These are phyloP conservation scores for Drosophila ambigua DNA, from an alignment of 1,140 invertebrate genomes.

Conservation along the genomic window DNA sequence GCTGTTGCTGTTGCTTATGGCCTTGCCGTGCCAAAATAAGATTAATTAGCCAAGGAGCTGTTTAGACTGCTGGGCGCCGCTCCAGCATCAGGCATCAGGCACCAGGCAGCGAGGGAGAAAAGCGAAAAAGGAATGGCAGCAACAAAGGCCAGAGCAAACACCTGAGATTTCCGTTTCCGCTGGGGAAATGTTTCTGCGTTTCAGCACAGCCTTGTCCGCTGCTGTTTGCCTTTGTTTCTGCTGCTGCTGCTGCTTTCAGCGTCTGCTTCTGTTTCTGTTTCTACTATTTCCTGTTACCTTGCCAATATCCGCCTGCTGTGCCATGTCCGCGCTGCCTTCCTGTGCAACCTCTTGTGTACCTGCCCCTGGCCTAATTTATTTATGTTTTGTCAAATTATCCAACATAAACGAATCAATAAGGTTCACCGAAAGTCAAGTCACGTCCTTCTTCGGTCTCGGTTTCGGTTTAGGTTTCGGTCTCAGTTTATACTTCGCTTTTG, in stretches of 20 bases:
- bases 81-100: conserved; percentile 22
- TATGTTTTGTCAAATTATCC: conserved; percentile 79
- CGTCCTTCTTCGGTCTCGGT: conserved; percentile 9
- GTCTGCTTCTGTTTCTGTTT: conserved; percentile 20
- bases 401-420: conserved; percentile 77
- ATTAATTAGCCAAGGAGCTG: conserved; percentile 68
- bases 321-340: conserved; percentile 13
- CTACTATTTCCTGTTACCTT: conserved; percentile 68
- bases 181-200: conserved; percentile 46
- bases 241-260: conserved; percentile 40
- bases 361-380: conserved; percentile 67
- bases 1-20: conserved; percentile 8
- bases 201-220: conserved; percentile 5
- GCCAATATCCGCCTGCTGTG: conserved; percentile 69
- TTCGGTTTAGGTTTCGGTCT: conserved; percentile 2
- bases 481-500: not conserved
- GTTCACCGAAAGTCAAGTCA: conserved; percentile 24
- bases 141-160: conserved; percentile 63
- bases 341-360: not conserved
- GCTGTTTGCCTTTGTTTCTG: conserved; percentile 42
- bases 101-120: not conserved
- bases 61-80: conserved; percentile 2
- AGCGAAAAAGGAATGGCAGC: conserved; percentile 8
- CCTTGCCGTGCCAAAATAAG: conserved; percentile 56
- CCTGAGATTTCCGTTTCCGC: conserved; percentile 78